Conservation (phyloP, 1,140 invertebrate genomes). For the Brachionus rotundiformis region DNA sequence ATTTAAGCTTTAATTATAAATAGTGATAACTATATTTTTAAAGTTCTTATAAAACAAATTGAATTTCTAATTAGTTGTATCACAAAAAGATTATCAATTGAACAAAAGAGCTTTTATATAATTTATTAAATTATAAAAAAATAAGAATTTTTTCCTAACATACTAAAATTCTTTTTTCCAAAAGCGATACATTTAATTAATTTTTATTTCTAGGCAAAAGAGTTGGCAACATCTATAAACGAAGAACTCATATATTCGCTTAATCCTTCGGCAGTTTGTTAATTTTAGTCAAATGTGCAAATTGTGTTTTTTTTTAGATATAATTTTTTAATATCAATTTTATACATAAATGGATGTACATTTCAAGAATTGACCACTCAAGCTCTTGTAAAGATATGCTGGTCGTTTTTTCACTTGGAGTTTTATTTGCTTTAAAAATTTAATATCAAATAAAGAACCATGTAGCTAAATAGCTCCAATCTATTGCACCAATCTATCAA, state of each 20-base stretch:
- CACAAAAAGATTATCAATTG: background rate
- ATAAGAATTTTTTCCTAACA: conserved; percentile 22
- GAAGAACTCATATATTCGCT: conserved; percentile 44
- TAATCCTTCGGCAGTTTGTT: conserved; percentile 48
- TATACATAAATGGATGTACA: conserved; percentile 34
- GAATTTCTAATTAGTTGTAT: too few species aligned
- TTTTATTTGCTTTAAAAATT: conserved; percentile 1
- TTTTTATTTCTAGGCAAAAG: conserved; percentile 45
- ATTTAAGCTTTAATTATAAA: background rate
- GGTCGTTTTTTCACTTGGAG: background rate
- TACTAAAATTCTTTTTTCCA: background rate
- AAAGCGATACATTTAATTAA: background rate
- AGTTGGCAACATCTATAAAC: conserved; percentile 35
- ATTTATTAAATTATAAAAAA: background rate
- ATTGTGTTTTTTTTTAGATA: background rate
- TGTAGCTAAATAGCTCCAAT: background rate
- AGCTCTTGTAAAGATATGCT: background rate
- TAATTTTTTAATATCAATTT: background rate
- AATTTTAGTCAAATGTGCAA: conserved; percentile 46
- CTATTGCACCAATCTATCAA: background rate
- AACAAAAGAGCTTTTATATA: background rate
- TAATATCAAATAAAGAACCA: background rate
- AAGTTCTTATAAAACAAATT: background rate
- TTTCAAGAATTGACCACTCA: background rate
- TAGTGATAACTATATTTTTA: too few species aligned